Evolutionary conservation across 2,113 vertebrate species (phyloP).

Genomic region (Hiodon alosoides): DNA sequence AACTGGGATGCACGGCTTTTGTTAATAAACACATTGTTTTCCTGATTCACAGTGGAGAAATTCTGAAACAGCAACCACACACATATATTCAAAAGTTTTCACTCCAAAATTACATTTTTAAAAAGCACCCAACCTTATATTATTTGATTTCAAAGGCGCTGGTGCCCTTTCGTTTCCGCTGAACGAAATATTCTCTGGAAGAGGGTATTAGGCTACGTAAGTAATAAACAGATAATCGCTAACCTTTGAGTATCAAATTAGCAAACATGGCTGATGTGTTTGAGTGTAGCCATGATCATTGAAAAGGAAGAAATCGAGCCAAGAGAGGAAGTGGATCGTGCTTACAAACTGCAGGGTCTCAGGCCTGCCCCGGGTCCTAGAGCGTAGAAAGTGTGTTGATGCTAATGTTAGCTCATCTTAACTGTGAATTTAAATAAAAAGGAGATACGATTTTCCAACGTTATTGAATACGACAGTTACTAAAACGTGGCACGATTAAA

Average conservation of each 20-base stretch:
- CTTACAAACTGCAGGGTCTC: conserved; percentile 27
- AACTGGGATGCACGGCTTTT: conserved; percentile 27
- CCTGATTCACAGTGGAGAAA: conserved; percentile 45
- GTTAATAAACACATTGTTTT: conserved; percentile 64
- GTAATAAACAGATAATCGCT: conserved; percentile 62
- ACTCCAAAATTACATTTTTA: conserved; percentile 34
- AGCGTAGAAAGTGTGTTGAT: conserved; percentile 11
- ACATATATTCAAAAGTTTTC: conserved; percentile 55
- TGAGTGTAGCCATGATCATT: conserved; percentile 68
- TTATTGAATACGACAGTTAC: too few species aligned
- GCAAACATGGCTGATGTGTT: conserved; percentile 73
- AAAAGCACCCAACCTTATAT: conserved; percentile 55
- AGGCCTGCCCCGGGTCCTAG: conserved; percentile 47
- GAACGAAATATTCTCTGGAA: conserved; percentile 34
- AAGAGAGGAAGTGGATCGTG: conserved; percentile 56
- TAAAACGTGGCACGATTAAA: too few species aligned
- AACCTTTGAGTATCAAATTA: conserved; percentile 70
- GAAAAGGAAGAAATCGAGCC: conserved; percentile 55
- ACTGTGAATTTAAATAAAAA: too few species aligned
- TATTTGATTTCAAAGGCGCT: conserved; percentile 44
- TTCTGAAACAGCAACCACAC: conserved; percentile 50
- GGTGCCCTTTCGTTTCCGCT: conserved; percentile 39
- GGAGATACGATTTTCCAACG: too few species aligned
- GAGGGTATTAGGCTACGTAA: conserved; percentile 48
- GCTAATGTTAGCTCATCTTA: too few species aligned